A percentile compares a stretch with the other conserved stretches of the same genome.
Conservation (phyloP, 2,113 vertebrate species). For the Ginglymostoma cirratum region DNA sequence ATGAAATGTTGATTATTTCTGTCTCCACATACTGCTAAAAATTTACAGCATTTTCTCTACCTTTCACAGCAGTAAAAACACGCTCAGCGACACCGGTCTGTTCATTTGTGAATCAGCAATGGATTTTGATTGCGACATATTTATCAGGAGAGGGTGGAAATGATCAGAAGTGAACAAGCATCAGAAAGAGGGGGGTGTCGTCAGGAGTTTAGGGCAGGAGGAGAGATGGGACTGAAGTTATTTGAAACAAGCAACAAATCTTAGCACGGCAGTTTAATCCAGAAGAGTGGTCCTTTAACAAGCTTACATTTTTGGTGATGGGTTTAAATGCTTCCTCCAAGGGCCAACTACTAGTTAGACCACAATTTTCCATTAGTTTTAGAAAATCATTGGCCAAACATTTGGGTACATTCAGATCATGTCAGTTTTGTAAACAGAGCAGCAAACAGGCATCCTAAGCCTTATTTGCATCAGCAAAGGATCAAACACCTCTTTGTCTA, state of each 20-base stretch:
- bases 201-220: background rate
- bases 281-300: background rate
- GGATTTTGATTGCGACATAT: background rate
- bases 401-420: background rate
- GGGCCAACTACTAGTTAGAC: background rate
- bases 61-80: background rate
- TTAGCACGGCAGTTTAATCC: background rate
- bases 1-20: background rate
- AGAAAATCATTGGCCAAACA: background rate
- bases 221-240: background rate
- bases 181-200: background rate
- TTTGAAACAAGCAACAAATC: background rate
- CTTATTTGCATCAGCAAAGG: background rate
- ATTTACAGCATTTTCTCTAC: background rate
- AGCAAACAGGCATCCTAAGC: background rate
- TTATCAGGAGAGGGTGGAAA: background rate
- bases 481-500: background rate
- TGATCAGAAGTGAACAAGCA: background rate
- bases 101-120: background rate
- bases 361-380: background rate
- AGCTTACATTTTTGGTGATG: too few relatives aligned
- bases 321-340: background rate
- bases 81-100: background rate
- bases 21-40: background rate
- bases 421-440: background rate